Base-by-base conservation (phyloP, 2,113 vertebrate species). In the Astur gentilis region DNA sequence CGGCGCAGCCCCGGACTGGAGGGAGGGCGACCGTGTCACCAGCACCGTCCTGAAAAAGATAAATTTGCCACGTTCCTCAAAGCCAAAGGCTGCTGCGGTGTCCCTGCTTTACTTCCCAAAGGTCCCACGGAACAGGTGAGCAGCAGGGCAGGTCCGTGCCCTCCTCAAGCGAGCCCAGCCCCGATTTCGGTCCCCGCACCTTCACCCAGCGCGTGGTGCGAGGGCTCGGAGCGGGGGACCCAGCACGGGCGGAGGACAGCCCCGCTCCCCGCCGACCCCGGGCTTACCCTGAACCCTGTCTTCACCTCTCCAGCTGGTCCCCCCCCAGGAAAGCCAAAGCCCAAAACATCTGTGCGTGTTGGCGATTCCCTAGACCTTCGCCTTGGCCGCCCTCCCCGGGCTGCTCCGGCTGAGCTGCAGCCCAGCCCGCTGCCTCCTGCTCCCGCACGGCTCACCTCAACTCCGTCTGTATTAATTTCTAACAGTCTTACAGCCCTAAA, bases 11-110 rank as follows among this genome's bases (percentile, higher is more conserved):
- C 4, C 0, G 9, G 38, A 11, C 27, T 40, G 32, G 45, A 29
- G 75, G 16, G 54, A 69, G 25, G n/a, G 25, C 1, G 5, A 38
- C 23, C 0, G 0, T 26, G 11, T 45, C 0, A 0, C 55, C 65
- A 70, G 40, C 72, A 62, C 6, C 2, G 0, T 16, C 0, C 0
- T 52, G 61, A 29, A 76, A 83, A 78, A 29, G 16, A 9, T 21
- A 12, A 31, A 19, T 42, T 29, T 76, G 54, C 6, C 32, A 11
- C 21, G 15, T 55, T 69, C 25, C 25, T 70, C 36, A 78, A 73
- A 90, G 23, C 49, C 54, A 42, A 40, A 25, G 29, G n/a, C 54
- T 90, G 49, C 73, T 82, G 25, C n/a, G 36, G 54, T 42, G 26
- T 34, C 82, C 60, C 36, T 78, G 44, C 25, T 36, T 57, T 25